Conservation (phyloP, 2,797 vertebrate genomes). For the Hybognathus amarus region DNA sequence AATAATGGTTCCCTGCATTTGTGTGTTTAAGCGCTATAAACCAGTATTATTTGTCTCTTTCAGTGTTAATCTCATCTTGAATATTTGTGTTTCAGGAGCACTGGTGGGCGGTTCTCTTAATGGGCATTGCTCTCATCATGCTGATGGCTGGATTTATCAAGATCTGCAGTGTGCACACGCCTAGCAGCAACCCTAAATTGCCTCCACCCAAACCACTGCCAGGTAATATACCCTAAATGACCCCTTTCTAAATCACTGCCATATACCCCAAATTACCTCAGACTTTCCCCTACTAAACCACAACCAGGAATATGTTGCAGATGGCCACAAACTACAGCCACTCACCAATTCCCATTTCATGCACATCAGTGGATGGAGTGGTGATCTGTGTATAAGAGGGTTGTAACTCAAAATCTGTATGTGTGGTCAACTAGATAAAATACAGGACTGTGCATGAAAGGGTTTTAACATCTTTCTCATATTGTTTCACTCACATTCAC, state of each 20-base stretch:
- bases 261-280: neutral
- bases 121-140: slow-evolving; percentile 97
- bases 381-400: neutral
- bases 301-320: neutral
- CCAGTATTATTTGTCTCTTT: neutral
- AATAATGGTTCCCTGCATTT: neutral
- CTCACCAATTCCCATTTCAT: neutral
- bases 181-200: slow-evolving; percentile 97
- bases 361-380: neutral
- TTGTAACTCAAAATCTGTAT: neutral
- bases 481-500: neutral
- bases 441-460: neutral
- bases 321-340: slow-evolving; percentile 3
- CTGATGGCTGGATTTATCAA: slow-evolving; percentile 98
- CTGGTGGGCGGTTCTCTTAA: slow-evolving; percentile 97
- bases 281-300: neutral
- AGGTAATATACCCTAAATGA: slow-evolving; percentile 74
- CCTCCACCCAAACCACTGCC: slow-evolving; percentile 92
- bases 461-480: neutral
- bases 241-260: neutral
- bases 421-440: neutral
- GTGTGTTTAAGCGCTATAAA: neutral
- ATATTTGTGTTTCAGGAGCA: slow-evolving; percentile 78
- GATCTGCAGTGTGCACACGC: slow-evolving; percentile 98
- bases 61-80: slow-evolving; percentile 17